Evolutionary conservation across 2,888 invertebrate species (phyloP).

Genomic region (Agrotis exclamationis): DNA sequence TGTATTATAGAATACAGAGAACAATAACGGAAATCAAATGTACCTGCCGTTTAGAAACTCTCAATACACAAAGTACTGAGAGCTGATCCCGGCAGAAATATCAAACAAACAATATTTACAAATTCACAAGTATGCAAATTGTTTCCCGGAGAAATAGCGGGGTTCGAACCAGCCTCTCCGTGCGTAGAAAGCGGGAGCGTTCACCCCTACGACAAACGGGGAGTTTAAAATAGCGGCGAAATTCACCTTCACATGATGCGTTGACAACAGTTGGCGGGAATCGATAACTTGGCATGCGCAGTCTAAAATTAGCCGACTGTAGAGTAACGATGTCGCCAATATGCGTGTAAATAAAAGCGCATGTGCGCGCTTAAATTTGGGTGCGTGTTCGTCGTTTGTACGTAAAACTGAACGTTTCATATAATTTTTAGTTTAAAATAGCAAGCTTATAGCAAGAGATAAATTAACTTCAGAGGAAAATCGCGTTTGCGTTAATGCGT

Average conservation of each 20-base stretch:
- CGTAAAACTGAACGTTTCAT: not conserved
- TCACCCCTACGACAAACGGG: constrained; percentile 36
- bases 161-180: constrained; percentile 49
- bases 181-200: constrained; percentile 8
- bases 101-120: constrained; percentile 25
- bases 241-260: not conserved
- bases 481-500: too few relatives aligned
- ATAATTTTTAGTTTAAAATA: not conserved
- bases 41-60: constrained; percentile 72
- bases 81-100: constrained; percentile 60
- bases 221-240: constrained; percentile 17
- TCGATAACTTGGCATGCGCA: not conserved
- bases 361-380: too few relatives aligned
- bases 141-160: not conserved
- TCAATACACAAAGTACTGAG: constrained; percentile 42
- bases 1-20: constrained; percentile 69
- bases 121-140: constrained; percentile 30
- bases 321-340: not conserved
- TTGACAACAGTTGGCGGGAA: constrained; percentile 10
- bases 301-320: constrained; percentile 11
- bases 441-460: not conserved
- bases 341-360: not conserved
- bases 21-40: constrained; percentile 78
- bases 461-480: not conserved
- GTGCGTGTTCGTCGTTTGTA: too few relatives aligned